Conservation (phyloP, 2,797 vertebrate species). For the Meriones psammophilus region DNA sequence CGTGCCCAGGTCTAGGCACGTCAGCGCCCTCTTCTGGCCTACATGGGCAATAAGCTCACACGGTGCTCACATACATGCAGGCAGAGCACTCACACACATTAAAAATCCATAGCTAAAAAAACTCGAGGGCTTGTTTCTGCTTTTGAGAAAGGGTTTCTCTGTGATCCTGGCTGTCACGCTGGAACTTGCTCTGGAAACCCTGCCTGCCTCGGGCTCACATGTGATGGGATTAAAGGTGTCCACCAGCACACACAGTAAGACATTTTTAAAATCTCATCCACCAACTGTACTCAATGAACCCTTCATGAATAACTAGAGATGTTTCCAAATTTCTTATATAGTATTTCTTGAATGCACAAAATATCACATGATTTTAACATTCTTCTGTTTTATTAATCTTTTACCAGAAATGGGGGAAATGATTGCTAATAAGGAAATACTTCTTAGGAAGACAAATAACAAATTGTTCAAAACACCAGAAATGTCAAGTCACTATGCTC, state of each 20-base stretch:
- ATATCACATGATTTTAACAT: conserved; percentile 12
- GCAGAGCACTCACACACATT: neutral
- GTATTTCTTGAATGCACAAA: neutral
- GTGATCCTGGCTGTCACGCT: neutral
- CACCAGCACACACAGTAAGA: neutral
- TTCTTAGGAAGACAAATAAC: neutral
- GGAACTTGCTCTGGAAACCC: neutral
- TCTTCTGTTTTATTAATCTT: conserved; percentile 32
- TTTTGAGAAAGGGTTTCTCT: neutral
- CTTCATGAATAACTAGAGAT: neutral
- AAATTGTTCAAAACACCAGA: conserved; percentile 44
- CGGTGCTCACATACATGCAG: neutral
- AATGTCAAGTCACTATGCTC: conserved; percentile 40
- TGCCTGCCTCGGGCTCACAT: neutral
- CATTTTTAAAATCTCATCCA: neutral
- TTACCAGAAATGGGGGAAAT: conserved; percentile 41
- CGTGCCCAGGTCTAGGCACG: neutral
- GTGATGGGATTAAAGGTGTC: neutral
- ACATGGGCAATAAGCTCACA: neutral
- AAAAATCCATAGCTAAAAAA: neutral
- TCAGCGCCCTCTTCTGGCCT: neutral
- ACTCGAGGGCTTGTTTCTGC: neutral
- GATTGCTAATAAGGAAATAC: conserved; percentile 17
- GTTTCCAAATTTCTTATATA: neutral
- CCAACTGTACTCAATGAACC: neutral